Base-by-base conservation (phyloP, 1,140 invertebrate species). In the Vollenhovia emeryi region DNA sequence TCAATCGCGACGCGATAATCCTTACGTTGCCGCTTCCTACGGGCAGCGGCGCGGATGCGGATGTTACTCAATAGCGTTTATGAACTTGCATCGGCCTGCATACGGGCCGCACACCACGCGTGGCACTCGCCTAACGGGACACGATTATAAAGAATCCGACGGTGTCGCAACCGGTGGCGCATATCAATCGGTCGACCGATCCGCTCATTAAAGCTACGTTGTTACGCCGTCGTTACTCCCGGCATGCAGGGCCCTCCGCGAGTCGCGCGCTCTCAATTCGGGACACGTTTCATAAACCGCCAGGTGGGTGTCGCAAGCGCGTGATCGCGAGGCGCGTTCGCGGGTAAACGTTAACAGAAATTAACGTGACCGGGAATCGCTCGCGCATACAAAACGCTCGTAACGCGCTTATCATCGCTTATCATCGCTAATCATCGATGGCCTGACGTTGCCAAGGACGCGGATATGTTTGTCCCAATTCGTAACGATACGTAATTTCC, bases 121-220 rank as follows among this genome's bases (percentile, higher is more conserved):
- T n/a, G n/a, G n/a, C 50, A 21, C 78, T 82, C 45, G 57, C 40
- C 66, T 82, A 82, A 82, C 78, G 82, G 86, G 85, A 78, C 43
- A 33, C 3, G 64, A 45, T 68, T 48, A 71, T 82, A 45, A 82
- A 36, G 52, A 80, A 55, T 82, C 78, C 33, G 66, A 73, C 50
- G 78, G 15, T 82, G 64, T 82, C 50, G 66, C 78, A 73, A 82
- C 11, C 48, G 36, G 52, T 82, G 78, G 66, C 78, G 78, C 78
- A 82, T 82, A 82, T 82, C 66, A 82, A 82, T 82, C 50, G 48
- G 48, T 66, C 64, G 33, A 36, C 52, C 27, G 30, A 52, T 50
- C n/a, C 24, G 40, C 30, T 73, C 73, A 55, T 79, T 87, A 52
- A 64, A 45, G 45, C 18, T 8, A 40, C 45, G 48, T 87, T 57